Conservation (phyloP, 2,113 vertebrate species). For the Synchiropus splendidus region DNA sequence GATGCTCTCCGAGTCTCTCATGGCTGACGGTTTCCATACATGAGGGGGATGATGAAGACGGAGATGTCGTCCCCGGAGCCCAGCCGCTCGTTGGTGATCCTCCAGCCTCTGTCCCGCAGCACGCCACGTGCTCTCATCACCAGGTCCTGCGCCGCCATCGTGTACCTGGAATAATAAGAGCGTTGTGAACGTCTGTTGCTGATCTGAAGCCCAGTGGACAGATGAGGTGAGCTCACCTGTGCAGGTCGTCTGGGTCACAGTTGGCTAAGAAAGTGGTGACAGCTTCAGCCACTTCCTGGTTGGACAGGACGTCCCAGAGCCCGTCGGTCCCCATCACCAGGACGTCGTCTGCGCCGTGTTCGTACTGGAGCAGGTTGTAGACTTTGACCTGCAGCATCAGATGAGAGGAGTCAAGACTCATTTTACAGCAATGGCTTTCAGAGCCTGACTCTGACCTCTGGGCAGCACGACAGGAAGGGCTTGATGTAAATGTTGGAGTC, state of each 20-base stretch:
- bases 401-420: no score
- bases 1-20: conserved; percentile 29
- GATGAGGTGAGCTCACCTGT: conserved; percentile 73
- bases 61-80: conserved; percentile 97
- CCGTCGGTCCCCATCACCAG: conserved; percentile 91
- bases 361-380: conserved; percentile 79
- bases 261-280: conserved; percentile 86
- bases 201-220: no score
- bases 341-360: conserved; percentile 87
- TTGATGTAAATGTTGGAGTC: conserved; percentile 98
- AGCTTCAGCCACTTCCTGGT: conserved; percentile 92
- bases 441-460: conserved; percentile 75
- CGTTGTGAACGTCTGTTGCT: no score
- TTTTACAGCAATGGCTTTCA: no score
- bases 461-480: conserved; percentile 90
- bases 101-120: conserved; percentile 91
- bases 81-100: conserved; percentile 88
- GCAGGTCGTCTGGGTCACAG: conserved; percentile 90
- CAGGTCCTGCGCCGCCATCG: conserved; percentile 90
- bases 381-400: conserved; percentile 76
- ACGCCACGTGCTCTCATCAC: conserved; percentile 92
- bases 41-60: conserved; percentile 91
- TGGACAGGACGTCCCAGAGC: conserved; percentile 95
- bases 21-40: conserved; percentile 80
- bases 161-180: conserved; percentile 72